These are phyloP conservation scores for Cryptoblepharus egeriae DNA, from an alignment of 2,797 vertebrate species.

Conservation along the genomic window DNA sequence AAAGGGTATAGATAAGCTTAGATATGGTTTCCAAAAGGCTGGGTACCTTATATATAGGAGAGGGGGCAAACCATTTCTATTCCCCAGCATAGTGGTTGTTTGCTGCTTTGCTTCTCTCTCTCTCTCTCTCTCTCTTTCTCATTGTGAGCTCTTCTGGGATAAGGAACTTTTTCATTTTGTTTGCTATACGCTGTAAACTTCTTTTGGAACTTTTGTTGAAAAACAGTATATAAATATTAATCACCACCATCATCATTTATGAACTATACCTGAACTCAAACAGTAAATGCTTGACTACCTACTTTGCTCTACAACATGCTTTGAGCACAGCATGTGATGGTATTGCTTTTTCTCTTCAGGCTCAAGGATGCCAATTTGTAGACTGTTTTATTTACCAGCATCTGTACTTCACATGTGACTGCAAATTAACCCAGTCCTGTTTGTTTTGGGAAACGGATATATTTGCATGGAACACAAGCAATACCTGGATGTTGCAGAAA, in stretches of 20 bases:
- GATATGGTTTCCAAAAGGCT: too few relatives aligned
- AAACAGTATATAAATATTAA: too few relatives aligned
- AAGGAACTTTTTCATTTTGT: too few relatives aligned
- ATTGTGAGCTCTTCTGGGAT: too few relatives aligned
- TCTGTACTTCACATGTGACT: conserved; percentile 22
- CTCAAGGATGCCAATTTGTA: conserved; percentile 37
- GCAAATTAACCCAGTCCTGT: conserved; percentile 32
- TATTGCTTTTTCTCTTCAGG: conserved; percentile 36
- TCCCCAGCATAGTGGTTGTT: too few relatives aligned
- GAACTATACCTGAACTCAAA: conserved; percentile 13
- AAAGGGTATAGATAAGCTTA: too few relatives aligned
- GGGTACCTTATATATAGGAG: too few relatives aligned
- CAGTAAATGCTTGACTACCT: neutral
- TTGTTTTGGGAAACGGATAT: rapidly evolving
- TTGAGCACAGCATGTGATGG: conserved; percentile 13
- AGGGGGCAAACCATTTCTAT: too few relatives aligned
- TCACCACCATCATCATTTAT: neutral
- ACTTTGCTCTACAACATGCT: conserved; percentile 24
- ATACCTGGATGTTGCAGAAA: rapidly evolving
- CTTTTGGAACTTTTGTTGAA: too few relatives aligned
- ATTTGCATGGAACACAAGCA: neutral
- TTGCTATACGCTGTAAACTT: too few relatives aligned
- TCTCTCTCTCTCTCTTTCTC: too few relatives aligned
- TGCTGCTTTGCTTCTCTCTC: too few relatives aligned
- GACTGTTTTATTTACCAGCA: conserved; percentile 41